Evolutionary conservation across 2,888 invertebrate species (phyloP).

Genomic region (Cephus pulcher): DNA sequence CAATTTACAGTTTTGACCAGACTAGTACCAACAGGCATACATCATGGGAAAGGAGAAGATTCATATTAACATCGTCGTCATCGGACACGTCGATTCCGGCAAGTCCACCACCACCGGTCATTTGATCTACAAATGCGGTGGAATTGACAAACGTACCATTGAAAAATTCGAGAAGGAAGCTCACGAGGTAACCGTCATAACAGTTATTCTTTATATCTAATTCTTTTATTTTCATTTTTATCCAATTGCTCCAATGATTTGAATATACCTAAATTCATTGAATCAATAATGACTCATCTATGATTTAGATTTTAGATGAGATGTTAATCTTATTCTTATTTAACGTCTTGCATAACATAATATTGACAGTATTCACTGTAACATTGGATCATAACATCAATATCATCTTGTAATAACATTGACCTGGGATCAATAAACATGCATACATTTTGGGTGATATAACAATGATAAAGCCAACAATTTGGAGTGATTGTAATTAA

Average conservation of each 20-base stretch:
- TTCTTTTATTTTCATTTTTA: background rate
- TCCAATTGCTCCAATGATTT: background rate
- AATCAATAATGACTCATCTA: background rate
- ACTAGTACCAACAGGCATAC: constrained; percentile 44
- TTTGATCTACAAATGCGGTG: constrained; percentile 99
- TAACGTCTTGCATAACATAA: background rate
- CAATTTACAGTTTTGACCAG: constrained; percentile 38
- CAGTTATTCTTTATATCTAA: background rate
- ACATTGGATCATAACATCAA: background rate
- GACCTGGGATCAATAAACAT: background rate
- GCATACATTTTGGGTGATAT: background rate
- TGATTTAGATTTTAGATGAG: background rate
- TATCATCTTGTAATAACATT: background rate
- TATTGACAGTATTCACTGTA: background rate
- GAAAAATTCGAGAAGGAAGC: constrained; percentile 99
- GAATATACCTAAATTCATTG: background rate
- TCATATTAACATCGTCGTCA: constrained; percentile 99
- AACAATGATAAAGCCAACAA: background rate
- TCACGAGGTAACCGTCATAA: constrained; percentile 74
- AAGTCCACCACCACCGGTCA: constrained; percentile 99
- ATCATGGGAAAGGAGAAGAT: constrained; percentile 98
- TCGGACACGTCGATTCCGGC: constrained; percentile 99
- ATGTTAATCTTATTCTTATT: background rate
- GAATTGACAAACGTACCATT: constrained; percentile 99
- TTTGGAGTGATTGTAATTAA: background rate